Evolutionary conservation across 37 sponge, comb jelly and placozoan genomes (phyloP), one percentile per base, ranked within the genome.

Genomic region (Ephydatia muelleri): DNA sequence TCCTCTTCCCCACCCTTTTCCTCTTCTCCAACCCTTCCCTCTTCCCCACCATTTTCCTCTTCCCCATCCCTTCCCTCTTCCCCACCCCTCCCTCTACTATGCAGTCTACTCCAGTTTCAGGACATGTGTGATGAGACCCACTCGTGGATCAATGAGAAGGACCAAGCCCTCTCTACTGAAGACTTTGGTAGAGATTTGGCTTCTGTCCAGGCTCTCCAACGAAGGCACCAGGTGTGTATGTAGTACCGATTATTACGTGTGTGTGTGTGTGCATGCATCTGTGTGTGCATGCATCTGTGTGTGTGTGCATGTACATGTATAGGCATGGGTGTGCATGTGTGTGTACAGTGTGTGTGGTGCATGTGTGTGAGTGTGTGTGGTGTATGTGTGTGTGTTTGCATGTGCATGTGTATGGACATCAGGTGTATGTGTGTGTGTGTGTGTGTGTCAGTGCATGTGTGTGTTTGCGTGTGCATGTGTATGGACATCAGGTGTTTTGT

Each of bases 61-160:
- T 57, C 19, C 57, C 57, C 57, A 16, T 14, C 57, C 16, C 57
- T 21, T 23, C 72, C 6, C 23, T 30, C 16, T 47, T 29, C 38
- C n/a, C n/a, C n/a, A n/a, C n/a, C n/a, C n/a, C n/a, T n/a, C n/a
- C n/a, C n/a, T n/a, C n/a, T n/a, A n/a, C n/a, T n/a, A n/a, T n/a
- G 0, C 23, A 93, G 93, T 31, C 36, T 95, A 40, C 89, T 90
- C 26, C 87, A 90, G 75, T 94, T 94, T 43, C 90, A 92, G 33
- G 86, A 91, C 72, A 73, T 89, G 67, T 96, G 97, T 92, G 97
- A 96, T 75, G 97, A 96, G 88, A 96, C 92, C 29, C 82, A 87
- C 32, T 76, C 92, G 8, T 96, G 97, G 97, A 91, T 96, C 47
- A 89, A 86, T 70, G 97, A 96, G 77, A 96, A 96, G 72, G 97